Evolutionary conservation across 2,888 invertebrate genomes (phyloP).

Genomic region (Pedicia rivosa): DNA sequence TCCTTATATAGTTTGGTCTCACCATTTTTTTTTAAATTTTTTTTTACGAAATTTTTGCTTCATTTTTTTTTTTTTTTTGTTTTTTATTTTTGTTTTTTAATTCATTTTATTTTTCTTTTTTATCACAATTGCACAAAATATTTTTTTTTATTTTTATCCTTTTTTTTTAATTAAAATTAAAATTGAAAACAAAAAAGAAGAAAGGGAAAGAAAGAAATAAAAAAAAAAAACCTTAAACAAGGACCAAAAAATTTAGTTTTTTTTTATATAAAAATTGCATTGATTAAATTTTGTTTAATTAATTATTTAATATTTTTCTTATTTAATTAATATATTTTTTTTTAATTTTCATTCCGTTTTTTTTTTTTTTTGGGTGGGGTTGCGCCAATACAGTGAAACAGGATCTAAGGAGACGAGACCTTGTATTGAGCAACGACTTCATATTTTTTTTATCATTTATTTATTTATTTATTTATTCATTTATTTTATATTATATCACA

Average conservation of each 20-base stretch:
- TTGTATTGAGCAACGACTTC: too few relatives aligned
- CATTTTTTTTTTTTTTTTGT: conserved; percentile 3
- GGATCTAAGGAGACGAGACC: too few relatives aligned
- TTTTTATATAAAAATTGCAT: background rate
- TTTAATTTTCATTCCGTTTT: background rate
- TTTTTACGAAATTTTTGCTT: background rate
- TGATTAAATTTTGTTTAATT: background rate
- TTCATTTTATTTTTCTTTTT: conserved; percentile 5
- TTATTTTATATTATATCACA: too few relatives aligned
- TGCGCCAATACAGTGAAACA: too few relatives aligned
- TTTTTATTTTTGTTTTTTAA: conserved; percentile 4
- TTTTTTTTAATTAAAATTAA: conserved; percentile 2
- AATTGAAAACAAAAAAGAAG: conserved; percentile 1
- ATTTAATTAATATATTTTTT: background rate
- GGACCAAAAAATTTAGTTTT: background rate
- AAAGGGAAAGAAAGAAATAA: background rate
- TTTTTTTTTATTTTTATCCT: background rate
- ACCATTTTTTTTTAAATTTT: conserved; percentile 3
- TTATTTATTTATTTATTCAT: too few relatives aligned
- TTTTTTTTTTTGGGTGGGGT: too few relatives aligned
- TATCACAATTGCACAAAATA: conserved; percentile 4
- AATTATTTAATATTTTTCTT: background rate
- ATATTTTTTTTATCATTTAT: too few relatives aligned
- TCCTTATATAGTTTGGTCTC: conserved; percentile 7
- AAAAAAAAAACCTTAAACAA: background rate